Percentiles rank a stretch among this genome's conserved stretches.
Conservation (phyloP, 2,888 invertebrate genomes). For the Lucinisca nassula region DNA sequence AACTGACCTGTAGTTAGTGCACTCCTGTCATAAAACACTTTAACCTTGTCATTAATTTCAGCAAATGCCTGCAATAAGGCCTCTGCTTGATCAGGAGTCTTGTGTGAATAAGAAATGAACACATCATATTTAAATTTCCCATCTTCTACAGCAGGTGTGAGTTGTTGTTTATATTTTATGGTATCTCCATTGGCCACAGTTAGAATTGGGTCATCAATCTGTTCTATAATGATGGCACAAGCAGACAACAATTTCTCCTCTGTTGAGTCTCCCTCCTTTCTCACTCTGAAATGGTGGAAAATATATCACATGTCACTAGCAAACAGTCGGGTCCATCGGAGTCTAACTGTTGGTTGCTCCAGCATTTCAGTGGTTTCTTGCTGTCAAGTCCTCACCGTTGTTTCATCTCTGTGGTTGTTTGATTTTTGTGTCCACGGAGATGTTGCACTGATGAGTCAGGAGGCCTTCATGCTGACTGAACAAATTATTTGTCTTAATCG, state of each 20-base stretch:
- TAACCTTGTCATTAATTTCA: slow-evolving; percentile 73
- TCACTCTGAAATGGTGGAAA: slow-evolving; percentile 56
- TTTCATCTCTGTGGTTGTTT: too few species aligned
- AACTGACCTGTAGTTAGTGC: slow-evolving; percentile 84
- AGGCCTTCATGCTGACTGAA: too few species aligned
- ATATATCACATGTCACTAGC: too few species aligned
- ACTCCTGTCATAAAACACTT: slow-evolving; percentile 85
- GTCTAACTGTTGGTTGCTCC: too few species aligned
- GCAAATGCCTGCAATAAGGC: slow-evolving; percentile 73
- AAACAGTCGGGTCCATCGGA: too few species aligned
- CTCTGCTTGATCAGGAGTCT: slow-evolving; percentile 76
- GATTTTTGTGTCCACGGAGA: too few species aligned
- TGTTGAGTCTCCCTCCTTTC: slow-evolving; percentile 71
- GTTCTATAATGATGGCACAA: slow-evolving; percentile 60
- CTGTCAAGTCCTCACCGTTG: too few species aligned
- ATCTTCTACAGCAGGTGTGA: background rate
- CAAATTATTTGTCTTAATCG: too few species aligned
- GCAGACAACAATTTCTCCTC: slow-evolving; percentile 67
- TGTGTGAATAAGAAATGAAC: slow-evolving; percentile 86
- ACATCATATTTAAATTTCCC: slow-evolving; percentile 79
- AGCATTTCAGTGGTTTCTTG: too few species aligned
- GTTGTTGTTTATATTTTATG: background rate
- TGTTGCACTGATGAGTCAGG: too few species aligned
- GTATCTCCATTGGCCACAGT: background rate
- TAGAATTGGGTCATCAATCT: slow-evolving; percentile 12